These are phyloP conservation scores for Lasioglossum pauxillum DNA, from an alignment of 2,888 invertebrate genomes.

Conservation along the genomic window DNA sequence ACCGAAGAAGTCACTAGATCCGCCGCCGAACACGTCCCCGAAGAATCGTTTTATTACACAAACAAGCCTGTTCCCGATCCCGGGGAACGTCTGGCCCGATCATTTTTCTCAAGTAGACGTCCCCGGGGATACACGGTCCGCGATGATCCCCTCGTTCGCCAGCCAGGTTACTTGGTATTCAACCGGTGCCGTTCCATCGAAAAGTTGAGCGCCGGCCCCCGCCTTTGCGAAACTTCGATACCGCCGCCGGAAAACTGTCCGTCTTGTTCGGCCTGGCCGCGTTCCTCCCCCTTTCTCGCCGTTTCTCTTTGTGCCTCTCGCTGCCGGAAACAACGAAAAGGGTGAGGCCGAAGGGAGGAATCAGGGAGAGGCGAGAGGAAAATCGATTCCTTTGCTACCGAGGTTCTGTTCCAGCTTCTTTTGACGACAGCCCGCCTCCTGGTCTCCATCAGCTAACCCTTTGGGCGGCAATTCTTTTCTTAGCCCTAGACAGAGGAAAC, in stretches of 20 bases:
- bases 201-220: constrained; percentile 76
- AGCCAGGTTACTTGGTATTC: constrained; percentile 78
- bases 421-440: neutral
- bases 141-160: constrained; percentile 42
- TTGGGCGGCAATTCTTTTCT: neutral
- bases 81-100: constrained; percentile 40
- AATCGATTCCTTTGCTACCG: constrained; percentile 35
- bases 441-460: neutral
- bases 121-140: constrained; percentile 57
- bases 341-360: neutral
- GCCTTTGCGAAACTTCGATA: constrained; percentile 74
- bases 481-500: neutral
- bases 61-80: constrained; percentile 1
- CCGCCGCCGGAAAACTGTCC: constrained; percentile 61
- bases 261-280: constrained; percentile 76
- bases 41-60: constrained; percentile 54
- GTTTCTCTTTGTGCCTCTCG: constrained; percentile 12
- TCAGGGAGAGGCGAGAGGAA: constrained; percentile 18
- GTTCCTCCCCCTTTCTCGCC: constrained; percentile 10
- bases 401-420: neutral
- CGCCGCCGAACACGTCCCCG: constrained; percentile 40
- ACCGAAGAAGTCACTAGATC: constrained; percentile 40
- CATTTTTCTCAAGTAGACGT: constrained; percentile 65
- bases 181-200: constrained; percentile 76
- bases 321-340: neutral